Evolutionary conservation across 2,888 invertebrate species (phyloP).

Genomic region (Alloplasta piceator): DNA sequence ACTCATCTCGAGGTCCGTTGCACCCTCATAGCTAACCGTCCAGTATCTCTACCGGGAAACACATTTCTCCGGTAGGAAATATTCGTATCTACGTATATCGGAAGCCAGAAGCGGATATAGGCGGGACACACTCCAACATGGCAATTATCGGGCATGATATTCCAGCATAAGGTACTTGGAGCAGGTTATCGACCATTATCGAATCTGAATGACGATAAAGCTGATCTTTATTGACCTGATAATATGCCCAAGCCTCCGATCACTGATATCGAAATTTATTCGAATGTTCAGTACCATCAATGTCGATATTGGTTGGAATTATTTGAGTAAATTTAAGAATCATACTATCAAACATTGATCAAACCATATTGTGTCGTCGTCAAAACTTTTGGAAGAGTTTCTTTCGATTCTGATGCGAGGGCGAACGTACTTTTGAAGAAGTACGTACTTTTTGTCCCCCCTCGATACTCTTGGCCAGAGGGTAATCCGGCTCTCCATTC

Average conservation of each 20-base stretch:
- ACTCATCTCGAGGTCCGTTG: constrained; percentile 22
- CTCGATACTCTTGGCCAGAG: not conserved
- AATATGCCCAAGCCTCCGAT: too few relatives aligned
- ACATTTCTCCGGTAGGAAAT: constrained; percentile 21
- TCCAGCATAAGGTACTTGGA: not conserved
- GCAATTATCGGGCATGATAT: not conserved
- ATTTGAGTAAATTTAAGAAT: too few relatives aligned
- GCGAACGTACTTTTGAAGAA: too few relatives aligned
- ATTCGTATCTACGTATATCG: not conserved
- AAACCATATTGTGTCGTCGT: too few relatives aligned
- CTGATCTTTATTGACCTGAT: not conserved
- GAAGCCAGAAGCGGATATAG: constrained; percentile 9
- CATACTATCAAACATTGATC: too few relatives aligned
- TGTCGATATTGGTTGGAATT: too few relatives aligned
- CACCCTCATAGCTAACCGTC: constrained; percentile 12
- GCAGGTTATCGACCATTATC: constrained; percentile 9
- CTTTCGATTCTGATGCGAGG: too few relatives aligned
- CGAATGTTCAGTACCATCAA: too few relatives aligned
- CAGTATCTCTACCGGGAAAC: not conserved
- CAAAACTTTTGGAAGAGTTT: too few relatives aligned
- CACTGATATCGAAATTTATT: not conserved
- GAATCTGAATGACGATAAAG: not conserved
- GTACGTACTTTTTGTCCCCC: not conserved
- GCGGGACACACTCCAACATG: constrained; percentile 2
- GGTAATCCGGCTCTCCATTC: not conserved